These are phyloP conservation scores for Pipistrellus kuhlii DNA, from an alignment of 2,797 vertebrate species.

Conservation along the genomic window DNA sequence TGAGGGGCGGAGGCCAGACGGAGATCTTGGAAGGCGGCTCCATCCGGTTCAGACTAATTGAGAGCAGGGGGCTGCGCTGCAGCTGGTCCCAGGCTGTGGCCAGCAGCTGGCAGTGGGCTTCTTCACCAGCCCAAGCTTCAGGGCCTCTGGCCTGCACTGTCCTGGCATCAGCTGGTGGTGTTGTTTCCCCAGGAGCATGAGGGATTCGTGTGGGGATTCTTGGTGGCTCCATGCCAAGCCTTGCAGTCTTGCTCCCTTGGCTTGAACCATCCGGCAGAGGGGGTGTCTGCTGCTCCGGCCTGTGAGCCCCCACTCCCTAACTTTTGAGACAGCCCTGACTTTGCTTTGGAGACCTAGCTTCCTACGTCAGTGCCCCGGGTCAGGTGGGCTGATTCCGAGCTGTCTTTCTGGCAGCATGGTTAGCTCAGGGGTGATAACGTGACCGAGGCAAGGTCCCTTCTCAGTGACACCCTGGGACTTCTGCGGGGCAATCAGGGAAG, in stretches of 20 bases:
- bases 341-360: neutral
- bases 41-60: neutral
- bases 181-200: neutral
- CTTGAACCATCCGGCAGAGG: neutral
- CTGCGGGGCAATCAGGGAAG: neutral
- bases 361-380: neutral
- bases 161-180: neutral
- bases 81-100: neutral
- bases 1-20: neutral
- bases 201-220: neutral
- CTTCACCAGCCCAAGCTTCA: neutral
- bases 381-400: no score
- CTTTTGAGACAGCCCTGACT: neutral
- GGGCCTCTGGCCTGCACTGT: neutral
- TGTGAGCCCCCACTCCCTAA: neutral
- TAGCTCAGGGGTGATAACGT: neutral
- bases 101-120: neutral
- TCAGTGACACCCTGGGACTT: neutral
- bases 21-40: neutral
- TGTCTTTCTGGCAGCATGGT: neutral
- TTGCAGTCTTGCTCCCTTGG: neutral
- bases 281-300: neutral
- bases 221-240: neutral
- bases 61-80: no score
- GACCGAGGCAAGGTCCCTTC: neutral